Evolutionary conservation across 2,888 invertebrate species (phyloP), one percentile per base, ranked within the genome.

Genomic region (Rhopalosiphum nymphaeae): DNA sequence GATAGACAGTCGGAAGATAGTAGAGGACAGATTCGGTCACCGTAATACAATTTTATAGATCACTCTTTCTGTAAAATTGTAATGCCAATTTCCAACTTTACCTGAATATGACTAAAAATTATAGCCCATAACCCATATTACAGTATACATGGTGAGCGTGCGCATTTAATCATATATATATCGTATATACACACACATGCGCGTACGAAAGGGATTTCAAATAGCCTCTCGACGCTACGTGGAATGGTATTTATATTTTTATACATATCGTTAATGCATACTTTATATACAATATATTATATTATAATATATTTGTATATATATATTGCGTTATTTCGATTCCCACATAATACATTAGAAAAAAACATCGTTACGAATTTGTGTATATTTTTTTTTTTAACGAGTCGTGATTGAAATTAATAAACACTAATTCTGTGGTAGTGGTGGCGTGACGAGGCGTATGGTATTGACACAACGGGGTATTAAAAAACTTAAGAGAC

Each of bases 331-430:
- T 61, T 44, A 61, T 21, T 89, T 61, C 29, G 44, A 44, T 29
- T 44, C 7, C 44, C 44, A 26, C 57, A 44, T 44, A 78, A 91
- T 10, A 42, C 84, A 84, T 91, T 91, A 84, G 53, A 91, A 91
- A 84, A 49, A 84, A 84, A 29, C 42, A 42, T 84, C 84, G 53
- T 84, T 56, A 56, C 53, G 44, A 29, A 53, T 91, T 42, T 87
- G 11, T 46, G 25, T 56, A 1, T 56, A n/a, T 67, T 1, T 91
- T 56, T n/a, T 56, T 91, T 56, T 89, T 56, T 36, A 25, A 85
- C 91, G 25, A 91, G 91, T 91, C 85, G 85, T 7, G 29, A 56
- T 85, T 44, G 7, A 78, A 91, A 91, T 91, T 56, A 85, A 91
- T 91, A 85, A 85, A 91, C 36, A 49, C 11, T 36, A 11, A 42